phyloP scores from a whole-genome alignment of 2,113 vertebrate species.

The Mesocricetus auratus region DNA sequence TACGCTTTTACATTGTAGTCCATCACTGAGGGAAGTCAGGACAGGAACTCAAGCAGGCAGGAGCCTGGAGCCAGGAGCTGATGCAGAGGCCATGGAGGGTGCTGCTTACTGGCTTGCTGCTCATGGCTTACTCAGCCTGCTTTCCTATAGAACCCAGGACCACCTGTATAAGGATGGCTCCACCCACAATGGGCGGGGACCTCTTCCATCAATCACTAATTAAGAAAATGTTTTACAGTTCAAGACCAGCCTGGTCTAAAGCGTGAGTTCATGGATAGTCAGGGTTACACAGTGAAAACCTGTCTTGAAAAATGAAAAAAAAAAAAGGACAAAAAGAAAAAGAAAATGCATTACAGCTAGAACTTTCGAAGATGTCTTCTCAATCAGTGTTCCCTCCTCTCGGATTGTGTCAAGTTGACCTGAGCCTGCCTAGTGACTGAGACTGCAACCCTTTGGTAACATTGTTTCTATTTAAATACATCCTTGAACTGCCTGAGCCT shows the following conservation, averaged over 20 bases:
- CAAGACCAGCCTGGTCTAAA: not conserved
- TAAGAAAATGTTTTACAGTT: not conserved
- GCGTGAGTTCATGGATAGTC: not conserved
- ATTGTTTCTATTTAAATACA: not conserved
- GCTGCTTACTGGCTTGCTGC: not conserved
- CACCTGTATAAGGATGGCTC: not conserved
- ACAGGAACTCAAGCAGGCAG: not conserved
- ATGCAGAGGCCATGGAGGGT: not conserved
- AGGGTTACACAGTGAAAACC: not conserved
- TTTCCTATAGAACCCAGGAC: not conserved
- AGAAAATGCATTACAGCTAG: not conserved
- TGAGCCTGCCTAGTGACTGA: not conserved
- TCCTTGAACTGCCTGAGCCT: not conserved
- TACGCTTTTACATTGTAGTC: not conserved
- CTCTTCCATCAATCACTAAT: not conserved
- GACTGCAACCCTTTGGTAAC: not conserved
- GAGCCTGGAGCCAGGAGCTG: not conserved
- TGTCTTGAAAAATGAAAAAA: not conserved
- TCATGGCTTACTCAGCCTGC: not conserved
- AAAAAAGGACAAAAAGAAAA: not conserved
- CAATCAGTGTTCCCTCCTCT: not conserved
- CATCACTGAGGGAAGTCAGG: too few species aligned
- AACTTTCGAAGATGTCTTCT: too few species aligned
- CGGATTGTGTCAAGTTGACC: not conserved
- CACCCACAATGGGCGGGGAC: not conserved